Evolutionary conservation across 2,113 vertebrate genomes (phyloP).

Genomic region (Dromiciops gliroides): DNA sequence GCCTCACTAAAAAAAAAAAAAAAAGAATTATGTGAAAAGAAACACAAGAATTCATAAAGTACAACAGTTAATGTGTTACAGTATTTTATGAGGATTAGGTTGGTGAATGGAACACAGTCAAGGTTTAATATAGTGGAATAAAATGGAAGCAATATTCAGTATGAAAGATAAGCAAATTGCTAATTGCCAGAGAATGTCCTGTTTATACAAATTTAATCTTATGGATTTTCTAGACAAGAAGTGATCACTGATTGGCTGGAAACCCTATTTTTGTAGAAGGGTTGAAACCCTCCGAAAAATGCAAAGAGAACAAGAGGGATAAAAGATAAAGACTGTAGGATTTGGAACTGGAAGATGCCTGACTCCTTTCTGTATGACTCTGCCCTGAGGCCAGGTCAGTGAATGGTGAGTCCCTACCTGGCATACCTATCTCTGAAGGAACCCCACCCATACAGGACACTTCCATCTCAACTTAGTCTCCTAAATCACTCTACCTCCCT

Average conservation of each 20-base stretch:
- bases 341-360: neutral
- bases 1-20: too few relatives aligned
- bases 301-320: neutral
- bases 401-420: neutral
- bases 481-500: neutral
- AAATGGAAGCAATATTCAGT: neutral
- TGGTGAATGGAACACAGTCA: neutral
- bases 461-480: neutral
- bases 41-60: neutral
- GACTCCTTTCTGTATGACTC: neutral
- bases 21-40: neutral
- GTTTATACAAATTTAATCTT: neutral
- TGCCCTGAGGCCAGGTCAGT: neutral
- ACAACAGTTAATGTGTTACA: neutral
- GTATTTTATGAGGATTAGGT: neutral
- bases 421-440: neutral
- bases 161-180: neutral
- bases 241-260: neutral
- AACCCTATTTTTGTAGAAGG: neutral
- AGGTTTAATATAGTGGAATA: neutral
- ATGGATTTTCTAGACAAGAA: neutral
- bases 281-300: neutral
- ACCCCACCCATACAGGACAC: neutral
- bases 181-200: neutral
- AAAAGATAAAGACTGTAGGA: neutral